phyloP scores from a whole-genome alignment of 2,113 vertebrate species.

The Tetraodon nigroviridis region DNA sequence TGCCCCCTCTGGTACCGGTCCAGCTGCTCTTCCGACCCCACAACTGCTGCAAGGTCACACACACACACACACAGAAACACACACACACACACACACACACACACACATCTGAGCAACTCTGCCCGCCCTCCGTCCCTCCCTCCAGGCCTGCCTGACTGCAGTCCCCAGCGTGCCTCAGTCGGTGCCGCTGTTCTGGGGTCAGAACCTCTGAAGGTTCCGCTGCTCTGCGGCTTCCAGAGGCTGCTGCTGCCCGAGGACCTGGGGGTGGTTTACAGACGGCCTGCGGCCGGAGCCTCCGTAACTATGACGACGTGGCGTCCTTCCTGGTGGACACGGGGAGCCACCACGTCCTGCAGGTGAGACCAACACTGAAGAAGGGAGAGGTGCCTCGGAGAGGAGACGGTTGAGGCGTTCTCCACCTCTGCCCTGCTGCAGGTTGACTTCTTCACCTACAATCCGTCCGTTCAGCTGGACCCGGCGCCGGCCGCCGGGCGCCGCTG shows the following conservation, averaged over 20 bases:
- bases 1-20: slow-evolving; percentile 23
- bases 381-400: too few species aligned
- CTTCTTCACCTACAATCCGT: slow-evolving; percentile 86
- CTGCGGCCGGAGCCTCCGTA: slow-evolving; percentile 82
- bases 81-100: not conserved
- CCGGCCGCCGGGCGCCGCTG: not conserved
- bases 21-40: slow-evolving; percentile 51
- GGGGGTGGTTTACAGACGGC: slow-evolving; percentile 85
- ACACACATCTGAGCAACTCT: not conserved
- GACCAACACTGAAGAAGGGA: not conserved
- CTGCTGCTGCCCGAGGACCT: slow-evolving; percentile 1
- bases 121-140: not conserved
- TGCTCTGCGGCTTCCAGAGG: slow-evolving; percentile 82
- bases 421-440: slow-evolving; percentile 63
- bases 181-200: slow-evolving; percentile 62
- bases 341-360: slow-evolving; percentile 75
- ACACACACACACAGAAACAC: not conserved
- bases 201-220: slow-evolving; percentile 83
- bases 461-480: slow-evolving; percentile 72
- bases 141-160: slow-evolving; percentile 71
- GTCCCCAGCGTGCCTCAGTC: slow-evolving; percentile 43
- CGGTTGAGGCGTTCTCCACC: too few species aligned
- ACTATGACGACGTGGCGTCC: slow-evolving; percentile 76
- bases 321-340: slow-evolving; percentile 82
- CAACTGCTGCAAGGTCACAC: slow-evolving; percentile 69